A percentile compares a stretch with the other conserved stretches of the same genome.
phyloP scores from a whole-genome alignment of 92 coral and sea anemone genomes.

The Epizoanthus stellaris region DNA sequence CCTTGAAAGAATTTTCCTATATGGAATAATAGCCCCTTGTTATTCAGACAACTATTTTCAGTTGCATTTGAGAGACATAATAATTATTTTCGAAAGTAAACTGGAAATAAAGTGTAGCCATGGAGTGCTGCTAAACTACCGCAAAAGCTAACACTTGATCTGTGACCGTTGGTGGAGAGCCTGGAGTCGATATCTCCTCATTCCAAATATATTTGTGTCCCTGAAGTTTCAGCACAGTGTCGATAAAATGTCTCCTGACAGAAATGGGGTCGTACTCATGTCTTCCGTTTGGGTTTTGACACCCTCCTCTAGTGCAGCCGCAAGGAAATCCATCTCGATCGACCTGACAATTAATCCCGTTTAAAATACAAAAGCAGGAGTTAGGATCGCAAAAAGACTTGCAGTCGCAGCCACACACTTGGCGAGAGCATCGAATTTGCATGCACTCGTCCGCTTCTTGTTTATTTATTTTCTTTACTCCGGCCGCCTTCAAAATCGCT shows the following conservation, averaged over 20 bases:
- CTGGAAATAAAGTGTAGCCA: background rate
- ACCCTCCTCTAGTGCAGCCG: slow-evolving; percentile 89
- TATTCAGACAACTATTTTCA: slow-evolving; percentile 1
- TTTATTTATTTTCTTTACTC: slow-evolving; percentile 93
- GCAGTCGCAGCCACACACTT: slow-evolving; percentile 95
- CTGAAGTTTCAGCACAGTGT: slow-evolving; percentile 76
- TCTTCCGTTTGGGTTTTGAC: slow-evolving; percentile 90
- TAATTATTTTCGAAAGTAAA: background rate
- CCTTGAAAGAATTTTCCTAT: background rate
- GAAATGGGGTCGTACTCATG: slow-evolving; percentile 91
- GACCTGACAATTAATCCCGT: slow-evolving; percentile 97
- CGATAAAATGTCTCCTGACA: slow-evolving; percentile 90
- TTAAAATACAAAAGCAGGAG: slow-evolving; percentile 85
- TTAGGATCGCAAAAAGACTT: slow-evolving; percentile 86
- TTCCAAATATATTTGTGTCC: slow-evolving; percentile 82
- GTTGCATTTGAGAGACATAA: background rate
- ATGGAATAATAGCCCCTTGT: background rate
- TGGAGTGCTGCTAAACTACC: slow-evolving; percentile 16
- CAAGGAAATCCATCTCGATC: slow-evolving; percentile 97
- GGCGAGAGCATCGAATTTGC: slow-evolving; percentile 96
- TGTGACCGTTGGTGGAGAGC: slow-evolving; percentile 21
- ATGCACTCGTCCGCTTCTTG: slow-evolving; percentile 90
- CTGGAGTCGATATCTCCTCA: slow-evolving; percentile 27
- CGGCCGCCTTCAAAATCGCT: slow-evolving; percentile 96
- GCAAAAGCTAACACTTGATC: slow-evolving; percentile 34